Evolutionary conservation across 2,113 vertebrate species (phyloP), one percentile per base, ranked within the genome.

Genomic region (Trichechus manatus): DNA sequence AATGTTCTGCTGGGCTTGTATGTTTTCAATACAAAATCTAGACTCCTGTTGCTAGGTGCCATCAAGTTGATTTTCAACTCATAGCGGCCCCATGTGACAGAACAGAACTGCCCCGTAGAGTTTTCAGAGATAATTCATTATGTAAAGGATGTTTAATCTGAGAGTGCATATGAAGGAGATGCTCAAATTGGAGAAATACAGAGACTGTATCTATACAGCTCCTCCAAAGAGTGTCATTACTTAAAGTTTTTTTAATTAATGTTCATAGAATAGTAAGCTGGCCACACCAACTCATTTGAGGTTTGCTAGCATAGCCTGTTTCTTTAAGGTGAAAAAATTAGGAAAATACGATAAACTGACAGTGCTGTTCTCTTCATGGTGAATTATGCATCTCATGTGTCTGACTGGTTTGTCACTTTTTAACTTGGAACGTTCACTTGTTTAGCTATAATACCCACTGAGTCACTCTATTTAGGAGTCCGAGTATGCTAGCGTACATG

Each of bases 381-480:
- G 92, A 98, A 98, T 91, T 87, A 87, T 97, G 95, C 89, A 96
- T 96, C 93, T 97, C 97, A 95, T 91, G 94, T 98, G 94, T 23
- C n/a, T 82, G 95, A 97, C 93, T 97, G 97, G 92, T 97, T 98
- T 97, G 96, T 96, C 96, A 96, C 85, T 96, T 98, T 98, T 98
- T 88, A 94, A 96, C 93, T 98, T 97, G 68, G 70, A 98, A 11
- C 97, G 94, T 98, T 98, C 97, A 98, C 98, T 98, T 98, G 80
- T 98, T 98, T 87, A 95, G 92, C 94, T 97, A 97, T 97, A 98
- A 98, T 98, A 97, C 90, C 87, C 53, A 96, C 42, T 93, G 84
- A 97, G 91, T 98, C 63, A 96, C 94, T 98, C 96, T 98, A 77
- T 96, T 97, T 79, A 96, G 94, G 96, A 98, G 89, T 95, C 94